Evolutionary conservation across 2,888 invertebrate species (phyloP).

Genomic region (Zootermopsis nevadensis): DNA sequence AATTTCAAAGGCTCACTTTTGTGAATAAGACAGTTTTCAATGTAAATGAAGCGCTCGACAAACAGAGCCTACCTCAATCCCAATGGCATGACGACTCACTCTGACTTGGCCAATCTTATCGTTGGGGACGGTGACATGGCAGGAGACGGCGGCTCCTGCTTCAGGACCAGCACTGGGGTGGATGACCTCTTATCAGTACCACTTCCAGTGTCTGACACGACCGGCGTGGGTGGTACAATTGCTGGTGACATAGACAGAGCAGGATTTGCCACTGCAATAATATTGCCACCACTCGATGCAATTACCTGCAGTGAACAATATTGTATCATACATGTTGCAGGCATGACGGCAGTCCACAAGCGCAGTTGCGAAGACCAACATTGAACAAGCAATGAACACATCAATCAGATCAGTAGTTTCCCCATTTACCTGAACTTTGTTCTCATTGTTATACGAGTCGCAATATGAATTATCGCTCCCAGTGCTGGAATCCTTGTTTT

Average conservation of each 20-base stretch:
- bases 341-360: too few species aligned
- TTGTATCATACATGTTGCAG: too few species aligned
- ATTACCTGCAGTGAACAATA: constrained; percentile 71
- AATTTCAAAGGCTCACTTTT: too few species aligned
- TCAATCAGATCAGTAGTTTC: too few species aligned
- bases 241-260: constrained; percentile 75
- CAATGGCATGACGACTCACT: neutral
- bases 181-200: neutral
- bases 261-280: constrained; percentile 90
- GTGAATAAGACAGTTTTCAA: too few species aligned
- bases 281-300: constrained; percentile 86
- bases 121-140: constrained; percentile 25
- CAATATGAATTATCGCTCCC: constrained; percentile 52
- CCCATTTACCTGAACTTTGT: constrained; percentile 57
- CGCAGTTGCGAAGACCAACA: neutral
- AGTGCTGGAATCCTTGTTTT: constrained; percentile 48
- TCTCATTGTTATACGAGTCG: constrained; percentile 56
- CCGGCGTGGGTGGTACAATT: constrained; percentile 38
- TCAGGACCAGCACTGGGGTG: constrained; percentile 32
- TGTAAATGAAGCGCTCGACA: neutral
- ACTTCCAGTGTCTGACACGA: neutral
- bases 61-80: neutral
- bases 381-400: too few species aligned
- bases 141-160: constrained; percentile 43
- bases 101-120: constrained; percentile 3